Conservation (phyloP, 2,888 invertebrate species). For the Petrolisthes manimaculis region DNA sequence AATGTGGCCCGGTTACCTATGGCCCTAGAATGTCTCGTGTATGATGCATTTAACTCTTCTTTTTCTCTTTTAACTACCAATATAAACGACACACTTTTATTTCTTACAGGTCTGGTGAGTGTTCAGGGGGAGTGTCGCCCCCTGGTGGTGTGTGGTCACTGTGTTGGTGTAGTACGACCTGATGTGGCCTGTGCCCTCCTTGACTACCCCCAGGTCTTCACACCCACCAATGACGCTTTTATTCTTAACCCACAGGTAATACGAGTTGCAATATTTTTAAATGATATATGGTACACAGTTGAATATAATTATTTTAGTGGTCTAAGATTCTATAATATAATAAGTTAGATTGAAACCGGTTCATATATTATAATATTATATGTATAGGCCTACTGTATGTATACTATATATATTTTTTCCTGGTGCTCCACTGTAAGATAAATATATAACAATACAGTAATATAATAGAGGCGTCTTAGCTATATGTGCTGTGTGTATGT, state of each 20-base stretch:
- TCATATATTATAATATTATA: no score
- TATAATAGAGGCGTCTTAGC: no score
- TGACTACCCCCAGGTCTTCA: constrained; percentile 59
- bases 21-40: neutral
- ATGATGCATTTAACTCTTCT: neutral
- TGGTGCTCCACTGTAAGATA: no score
- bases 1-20: neutral
- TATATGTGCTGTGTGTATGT: no score
- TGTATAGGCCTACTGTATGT: no score
- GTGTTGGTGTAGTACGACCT: constrained; percentile 53
- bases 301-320: no score
- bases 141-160: constrained; percentile 48
- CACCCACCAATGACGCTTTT: constrained; percentile 45
- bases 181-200: constrained; percentile 52
- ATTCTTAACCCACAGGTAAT: constrained; percentile 55
- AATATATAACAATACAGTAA: no score
- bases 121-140: constrained; percentile 56
- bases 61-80: neutral
- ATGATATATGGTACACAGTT: no score
- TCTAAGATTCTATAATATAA: no score
- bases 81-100: neutral
- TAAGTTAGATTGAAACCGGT: no score
- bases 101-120: constrained; percentile 34
- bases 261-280: no score
- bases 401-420: no score